phyloP scores from a whole-genome alignment of 2,888 invertebrate genomes.

The Phragmatobia fuliginosa region DNA sequence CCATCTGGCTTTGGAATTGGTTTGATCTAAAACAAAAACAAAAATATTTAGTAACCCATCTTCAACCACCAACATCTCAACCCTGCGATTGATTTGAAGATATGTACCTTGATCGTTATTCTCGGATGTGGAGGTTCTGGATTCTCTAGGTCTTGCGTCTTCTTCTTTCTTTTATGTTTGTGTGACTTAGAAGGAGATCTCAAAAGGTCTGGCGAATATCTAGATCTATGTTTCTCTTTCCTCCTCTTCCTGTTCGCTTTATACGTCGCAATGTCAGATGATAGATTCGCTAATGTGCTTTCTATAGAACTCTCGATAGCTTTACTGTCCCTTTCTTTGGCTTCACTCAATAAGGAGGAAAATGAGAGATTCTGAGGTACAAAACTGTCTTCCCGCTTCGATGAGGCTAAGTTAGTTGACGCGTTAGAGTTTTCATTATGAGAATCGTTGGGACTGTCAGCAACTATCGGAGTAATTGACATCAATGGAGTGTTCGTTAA shows the following conservation, averaged over 20 bases:
- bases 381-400: constrained; percentile 64
- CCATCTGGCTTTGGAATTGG: constrained; percentile 93
- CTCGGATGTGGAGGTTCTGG: constrained; percentile 88
- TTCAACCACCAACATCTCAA: neutral
- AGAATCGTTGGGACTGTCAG: constrained; percentile 83
- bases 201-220: constrained; percentile 90
- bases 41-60: neutral
- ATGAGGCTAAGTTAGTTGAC: constrained; percentile 66
- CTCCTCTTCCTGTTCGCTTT: constrained; percentile 90
- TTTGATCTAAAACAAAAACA: constrained; percentile 86
- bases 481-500: constrained; percentile 83
- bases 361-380: constrained; percentile 79
- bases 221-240: constrained; percentile 91
- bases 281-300: constrained; percentile 78
- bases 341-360: constrained; percentile 78
- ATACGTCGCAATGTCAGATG: constrained; percentile 83
- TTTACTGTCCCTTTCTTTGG: constrained; percentile 79
- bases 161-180: constrained; percentile 93
- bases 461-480: constrained; percentile 84
- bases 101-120: constrained; percentile 91
- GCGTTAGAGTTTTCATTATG: constrained; percentile 83
- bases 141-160: constrained; percentile 89
- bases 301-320: constrained; percentile 81
- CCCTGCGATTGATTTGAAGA: neutral
- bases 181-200: constrained; percentile 90